phyloP scores from a whole-genome alignment of 2,113 vertebrate genomes.

The Strigops habroptila region DNA sequence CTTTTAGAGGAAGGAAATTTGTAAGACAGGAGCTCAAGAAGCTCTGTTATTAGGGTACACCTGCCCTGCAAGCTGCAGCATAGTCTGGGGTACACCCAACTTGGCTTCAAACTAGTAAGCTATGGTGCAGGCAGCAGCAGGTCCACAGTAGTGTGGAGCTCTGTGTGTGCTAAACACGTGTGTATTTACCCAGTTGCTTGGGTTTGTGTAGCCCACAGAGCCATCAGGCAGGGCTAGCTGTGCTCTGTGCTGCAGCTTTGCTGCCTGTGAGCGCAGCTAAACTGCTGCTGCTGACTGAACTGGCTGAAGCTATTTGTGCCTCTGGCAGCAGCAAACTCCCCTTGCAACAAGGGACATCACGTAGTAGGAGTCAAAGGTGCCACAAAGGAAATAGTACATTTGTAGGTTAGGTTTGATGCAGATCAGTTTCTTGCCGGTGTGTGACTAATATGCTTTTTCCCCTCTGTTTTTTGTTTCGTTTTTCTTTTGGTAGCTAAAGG shows the following conservation, averaged over 20 bases:
- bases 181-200: background rate
- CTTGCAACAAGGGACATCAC: background rate
- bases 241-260: background rate
- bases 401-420: background rate
- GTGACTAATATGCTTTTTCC: background rate
- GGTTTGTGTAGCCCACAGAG: background rate
- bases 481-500: slow-evolving; percentile 80
- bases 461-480: background rate
- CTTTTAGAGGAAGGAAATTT: background rate
- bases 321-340: background rate
- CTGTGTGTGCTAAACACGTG: background rate
- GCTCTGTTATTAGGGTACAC: background rate
- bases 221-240: background rate
- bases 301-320: background rate
- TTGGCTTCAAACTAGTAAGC: background rate
- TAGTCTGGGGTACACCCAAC: background rate
- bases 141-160: background rate
- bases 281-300: background rate
- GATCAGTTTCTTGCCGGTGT: background rate
- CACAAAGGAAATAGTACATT: background rate
- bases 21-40: background rate
- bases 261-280: background rate
- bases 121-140: background rate
- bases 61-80: background rate
- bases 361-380: background rate